Evolutionary conservation across 1,140 invertebrate genomes (phyloP).

Genomic region (Uloborus diversus): DNA sequence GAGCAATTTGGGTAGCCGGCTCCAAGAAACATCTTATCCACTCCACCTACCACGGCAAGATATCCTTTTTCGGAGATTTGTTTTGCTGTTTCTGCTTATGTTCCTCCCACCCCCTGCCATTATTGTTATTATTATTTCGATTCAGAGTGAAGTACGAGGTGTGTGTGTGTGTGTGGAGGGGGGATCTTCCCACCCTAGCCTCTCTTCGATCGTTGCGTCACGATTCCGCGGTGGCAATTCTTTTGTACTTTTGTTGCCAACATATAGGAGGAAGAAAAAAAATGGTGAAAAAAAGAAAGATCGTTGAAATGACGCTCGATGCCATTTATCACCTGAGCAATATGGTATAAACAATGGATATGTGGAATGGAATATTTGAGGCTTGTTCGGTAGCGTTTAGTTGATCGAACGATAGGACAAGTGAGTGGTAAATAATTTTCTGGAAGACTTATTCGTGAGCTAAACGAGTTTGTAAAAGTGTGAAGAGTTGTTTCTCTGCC

Average conservation of each 20-base stretch:
- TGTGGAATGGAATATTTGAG: background rate
- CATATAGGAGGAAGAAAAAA: background rate
- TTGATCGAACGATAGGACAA: background rate
- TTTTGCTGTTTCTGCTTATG: background rate
- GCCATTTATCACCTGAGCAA: background rate
- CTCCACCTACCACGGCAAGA: constrained; percentile 21
- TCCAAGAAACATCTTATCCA: constrained; percentile 24
- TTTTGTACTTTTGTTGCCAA: constrained; percentile 7
- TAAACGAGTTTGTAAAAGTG: background rate
- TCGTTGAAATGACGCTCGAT: background rate
- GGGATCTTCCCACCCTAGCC: background rate
- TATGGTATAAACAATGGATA: background rate
- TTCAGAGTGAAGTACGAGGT: background rate
- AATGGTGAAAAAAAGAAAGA: background rate
- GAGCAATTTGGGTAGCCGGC: constrained; percentile 17
- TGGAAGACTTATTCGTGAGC: constrained; percentile 8
- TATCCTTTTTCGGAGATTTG: constrained; percentile 12
- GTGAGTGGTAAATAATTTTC: background rate
- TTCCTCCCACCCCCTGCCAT: too few species aligned
- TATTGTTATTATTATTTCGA: too few species aligned
- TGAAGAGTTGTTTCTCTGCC: background rate
- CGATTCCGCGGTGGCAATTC: constrained; percentile 29
- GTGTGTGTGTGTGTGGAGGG: background rate
- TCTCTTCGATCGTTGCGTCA: constrained; percentile 13
- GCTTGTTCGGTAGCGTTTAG: constrained; percentile 4